Percentiles rank a stretch among this genome's conserved stretches.
Conservation (phyloP, 2,797 vertebrate species). For the Sebastes umbrosus region DNA sequence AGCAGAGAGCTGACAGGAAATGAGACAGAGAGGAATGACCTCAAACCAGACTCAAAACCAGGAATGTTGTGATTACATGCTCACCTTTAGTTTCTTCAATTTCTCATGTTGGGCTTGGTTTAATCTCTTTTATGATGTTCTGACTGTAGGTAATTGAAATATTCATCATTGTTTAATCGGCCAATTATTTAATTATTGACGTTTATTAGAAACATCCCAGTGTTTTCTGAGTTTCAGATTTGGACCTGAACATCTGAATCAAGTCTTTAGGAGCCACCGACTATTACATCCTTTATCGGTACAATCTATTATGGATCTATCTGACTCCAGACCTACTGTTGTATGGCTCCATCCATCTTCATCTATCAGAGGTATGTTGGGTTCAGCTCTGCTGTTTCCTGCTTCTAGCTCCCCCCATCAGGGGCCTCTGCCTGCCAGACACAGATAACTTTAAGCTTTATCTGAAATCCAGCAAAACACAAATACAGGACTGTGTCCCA, state of each 20-base stretch:
- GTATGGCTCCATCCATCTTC: conserved; percentile 28
- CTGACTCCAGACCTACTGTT: conserved; percentile 8
- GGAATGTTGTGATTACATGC: neutral
- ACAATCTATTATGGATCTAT: neutral
- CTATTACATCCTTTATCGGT: neutral
- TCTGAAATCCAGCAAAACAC: conserved; percentile 32
- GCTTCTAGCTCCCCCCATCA: neutral
- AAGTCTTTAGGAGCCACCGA: neutral
- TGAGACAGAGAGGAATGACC: neutral
- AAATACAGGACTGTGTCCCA: neutral
- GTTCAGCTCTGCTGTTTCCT: conserved; percentile 29
- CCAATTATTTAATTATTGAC: neutral
- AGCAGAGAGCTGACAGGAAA: conserved; percentile 9
- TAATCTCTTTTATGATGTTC: neutral
- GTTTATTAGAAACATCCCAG: neutral
- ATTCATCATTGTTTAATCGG: too few relatives aligned
- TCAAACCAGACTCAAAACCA: neutral
- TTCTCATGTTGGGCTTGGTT: neutral
- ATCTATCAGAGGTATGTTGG: conserved; percentile 31
- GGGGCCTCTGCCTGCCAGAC: neutral
- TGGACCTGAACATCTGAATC: neutral
- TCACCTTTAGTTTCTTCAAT: neutral
- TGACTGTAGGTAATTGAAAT: neutral
- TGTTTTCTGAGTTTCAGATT: neutral
- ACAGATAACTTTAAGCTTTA: conserved; percentile 29